Evolutionary conservation across 2,113 vertebrate species (phyloP).

Genomic region (Okapia johnstoni): DNA sequence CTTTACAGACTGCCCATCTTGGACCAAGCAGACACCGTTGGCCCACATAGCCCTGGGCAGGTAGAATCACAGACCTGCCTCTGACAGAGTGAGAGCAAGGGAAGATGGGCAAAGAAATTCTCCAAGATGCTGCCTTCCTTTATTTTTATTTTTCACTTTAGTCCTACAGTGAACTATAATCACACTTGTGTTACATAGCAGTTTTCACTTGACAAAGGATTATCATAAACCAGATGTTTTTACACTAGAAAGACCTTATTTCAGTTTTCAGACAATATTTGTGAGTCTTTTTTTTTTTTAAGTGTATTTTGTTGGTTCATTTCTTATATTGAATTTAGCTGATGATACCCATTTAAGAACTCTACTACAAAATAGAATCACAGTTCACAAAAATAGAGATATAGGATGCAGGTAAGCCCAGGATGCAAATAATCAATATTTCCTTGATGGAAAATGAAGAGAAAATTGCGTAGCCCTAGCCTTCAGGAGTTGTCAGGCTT

Average conservation of each 20-base stretch:
- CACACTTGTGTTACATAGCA: background rate
- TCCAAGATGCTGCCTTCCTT: background rate
- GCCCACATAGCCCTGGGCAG: background rate
- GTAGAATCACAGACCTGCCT: background rate
- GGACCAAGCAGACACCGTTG: fast-evolving
- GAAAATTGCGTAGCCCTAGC: background rate
- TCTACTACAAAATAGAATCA: background rate
- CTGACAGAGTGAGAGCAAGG: fast-evolving
- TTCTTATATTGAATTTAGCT: background rate
- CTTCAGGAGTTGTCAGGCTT: background rate
- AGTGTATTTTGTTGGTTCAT: background rate
- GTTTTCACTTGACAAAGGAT: background rate
- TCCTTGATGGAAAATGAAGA: background rate
- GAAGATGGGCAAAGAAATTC: fast-evolving
- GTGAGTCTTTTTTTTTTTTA: background rate
- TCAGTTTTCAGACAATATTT: background rate
- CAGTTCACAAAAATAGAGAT: background rate
- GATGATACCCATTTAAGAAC: background rate
- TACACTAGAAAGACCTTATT: background rate
- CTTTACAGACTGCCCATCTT: background rate
- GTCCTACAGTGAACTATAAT: background rate
- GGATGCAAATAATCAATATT: background rate
- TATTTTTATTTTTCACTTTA: background rate
- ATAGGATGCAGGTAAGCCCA: background rate
- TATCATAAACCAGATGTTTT: background rate